Base-by-base conservation (phyloP, 2,888 invertebrate genomes). In the Shargacucullia verbasci region DNA sequence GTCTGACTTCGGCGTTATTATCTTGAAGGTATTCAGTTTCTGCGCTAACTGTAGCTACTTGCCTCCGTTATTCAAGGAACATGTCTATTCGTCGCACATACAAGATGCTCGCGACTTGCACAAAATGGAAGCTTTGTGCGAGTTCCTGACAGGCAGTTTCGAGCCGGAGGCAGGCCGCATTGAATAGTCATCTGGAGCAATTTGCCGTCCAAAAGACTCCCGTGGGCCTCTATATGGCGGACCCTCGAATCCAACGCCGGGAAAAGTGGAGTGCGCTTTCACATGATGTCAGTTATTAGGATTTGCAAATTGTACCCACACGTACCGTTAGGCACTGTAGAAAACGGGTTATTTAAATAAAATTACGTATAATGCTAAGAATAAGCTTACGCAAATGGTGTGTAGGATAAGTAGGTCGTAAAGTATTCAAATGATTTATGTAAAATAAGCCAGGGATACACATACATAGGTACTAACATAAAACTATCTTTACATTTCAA, bases 121-220 rank as follows among this genome's bases (percentile, higher is more conserved):
- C 49, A 68, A 59, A 72, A 69, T 70, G 47, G 54, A 52, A 60
- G 69, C 75, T 70, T 72, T 74, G 70, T 78, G 66, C 61, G 66
- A 68, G 65, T 72, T 80, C 62, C 76, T 77, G 82, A 76, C 78
- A 76, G 77, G 71, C 82, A 78, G 79, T 78, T 81, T 75, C 67
- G 72, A 71, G 70, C 75, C 73, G 64, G 61, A 69, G 72, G 70
- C 68, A 71, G 62, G 72, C 74, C 82, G 76, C 81, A 84, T 86
- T 84, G 85, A 85, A 87, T 82, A 86, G 81, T 82, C 84, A 85
- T 87, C 81, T 74, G 73, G 63, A 80, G 83, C 83, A 85, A 88
- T 89, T 88, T 86, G 75, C 76, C 77, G 76, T 74, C 79, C 73
- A 80, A 85, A 87, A 76, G 73, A 76, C 76, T 81, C 87, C 82